These are phyloP conservation scores for Pantelozetes paolii DNA, from an alignment of 2,888 invertebrate species.

Conservation along the genomic window DNA sequence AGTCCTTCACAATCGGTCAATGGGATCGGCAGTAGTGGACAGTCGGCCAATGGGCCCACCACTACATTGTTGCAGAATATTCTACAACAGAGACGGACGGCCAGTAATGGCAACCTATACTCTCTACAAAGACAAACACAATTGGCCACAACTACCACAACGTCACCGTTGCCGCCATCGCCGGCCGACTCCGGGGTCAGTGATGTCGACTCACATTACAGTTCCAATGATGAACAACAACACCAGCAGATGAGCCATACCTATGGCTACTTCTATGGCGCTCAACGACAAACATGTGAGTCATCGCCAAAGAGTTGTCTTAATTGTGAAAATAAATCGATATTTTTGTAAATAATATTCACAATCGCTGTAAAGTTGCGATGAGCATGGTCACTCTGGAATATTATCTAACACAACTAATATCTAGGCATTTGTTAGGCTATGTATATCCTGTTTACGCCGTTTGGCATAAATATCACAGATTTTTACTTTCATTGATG, in stretches of 20 bases:
- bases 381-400: too few relatives aligned
- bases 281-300: slow-evolving; percentile 34
- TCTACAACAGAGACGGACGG: slow-evolving; percentile 50
- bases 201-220: slow-evolving; percentile 85
- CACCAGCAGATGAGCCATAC: slow-evolving; percentile 39
- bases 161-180: slow-evolving; percentile 75
- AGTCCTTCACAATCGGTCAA: not conserved
- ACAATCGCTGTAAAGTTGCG: too few relatives aligned
- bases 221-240: slow-evolving; percentile 66
- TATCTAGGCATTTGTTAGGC: too few relatives aligned
- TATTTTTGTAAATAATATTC: too few relatives aligned
- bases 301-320: not conserved
- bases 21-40: slow-evolving; percentile 10
- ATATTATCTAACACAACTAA: too few relatives aligned
- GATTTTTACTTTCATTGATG: too few relatives aligned
- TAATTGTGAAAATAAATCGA: too few relatives aligned
- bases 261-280: slow-evolving; percentile 38
- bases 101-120: slow-evolving; percentile 29
- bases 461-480: too few relatives aligned
- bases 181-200: slow-evolving; percentile 96
- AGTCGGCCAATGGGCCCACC: slow-evolving; percentile 38
- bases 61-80: slow-evolving; percentile 49
- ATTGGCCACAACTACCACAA: slow-evolving; percentile 50
- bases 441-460: too few relatives aligned
- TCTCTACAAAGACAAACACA: slow-evolving; percentile 29